Conservation (phyloP, 35 echinoderm and acorn worm species). For the Holothuria glaberrima region DNA sequence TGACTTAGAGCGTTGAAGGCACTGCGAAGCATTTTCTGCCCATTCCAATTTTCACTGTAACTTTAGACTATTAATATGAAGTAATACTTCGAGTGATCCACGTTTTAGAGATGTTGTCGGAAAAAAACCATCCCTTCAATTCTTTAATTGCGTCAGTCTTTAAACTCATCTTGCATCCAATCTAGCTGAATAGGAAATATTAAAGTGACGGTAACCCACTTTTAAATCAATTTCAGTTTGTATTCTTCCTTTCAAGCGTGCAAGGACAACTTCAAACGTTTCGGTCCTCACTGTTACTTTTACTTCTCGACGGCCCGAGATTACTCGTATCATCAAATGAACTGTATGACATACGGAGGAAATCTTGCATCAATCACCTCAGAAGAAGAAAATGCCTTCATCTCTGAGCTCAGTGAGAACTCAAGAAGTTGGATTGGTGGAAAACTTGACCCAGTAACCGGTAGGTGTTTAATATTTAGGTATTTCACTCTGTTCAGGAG, state of each 20-base stretch:
- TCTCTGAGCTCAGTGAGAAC: background rate
- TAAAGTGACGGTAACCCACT: too few species aligned
- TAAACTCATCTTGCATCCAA: too few species aligned
- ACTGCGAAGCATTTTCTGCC: too few species aligned
- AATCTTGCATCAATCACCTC: slow-evolving; percentile 8
- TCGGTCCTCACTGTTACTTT: slow-evolving; percentile 1
- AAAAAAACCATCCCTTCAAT: too few species aligned
- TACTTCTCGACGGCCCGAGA: background rate
- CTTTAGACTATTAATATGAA: too few species aligned
- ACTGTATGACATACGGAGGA: slow-evolving; percentile 5
- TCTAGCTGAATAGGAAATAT: too few species aligned
- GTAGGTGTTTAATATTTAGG: background rate
- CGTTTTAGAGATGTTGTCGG: too few species aligned
- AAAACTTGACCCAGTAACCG: slow-evolving; percentile 15
- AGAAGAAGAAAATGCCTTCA: slow-evolving; percentile 33
- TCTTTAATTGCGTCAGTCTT: too few species aligned
- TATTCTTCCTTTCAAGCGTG: background rate
- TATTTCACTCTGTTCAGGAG: too few species aligned
- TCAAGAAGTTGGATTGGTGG: slow-evolving; percentile 36
- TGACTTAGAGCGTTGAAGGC: too few species aligned
- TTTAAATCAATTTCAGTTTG: background rate
- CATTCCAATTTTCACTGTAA: too few species aligned
- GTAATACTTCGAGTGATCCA: too few species aligned
- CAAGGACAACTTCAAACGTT: slow-evolving; percentile 31
- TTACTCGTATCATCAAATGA: slow-evolving; percentile 27